Percentiles rank a stretch among this genome's conserved stretches.
These are phyloP conservation scores for Platygyra sinensis DNA, from an alignment of 64 coral and sea anemone species.

Conservation along the genomic window DNA sequence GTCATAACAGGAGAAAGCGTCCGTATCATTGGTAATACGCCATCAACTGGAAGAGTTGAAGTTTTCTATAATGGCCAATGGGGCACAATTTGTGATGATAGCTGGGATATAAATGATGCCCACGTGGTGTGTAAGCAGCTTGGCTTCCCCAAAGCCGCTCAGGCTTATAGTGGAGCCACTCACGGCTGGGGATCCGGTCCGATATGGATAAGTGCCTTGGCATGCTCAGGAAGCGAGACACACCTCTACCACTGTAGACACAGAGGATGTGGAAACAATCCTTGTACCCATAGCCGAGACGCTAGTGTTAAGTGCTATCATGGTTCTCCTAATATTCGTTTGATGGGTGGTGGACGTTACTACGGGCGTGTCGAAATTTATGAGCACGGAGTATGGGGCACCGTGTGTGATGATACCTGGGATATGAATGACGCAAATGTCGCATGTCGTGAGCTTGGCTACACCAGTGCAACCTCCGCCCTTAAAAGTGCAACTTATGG, in stretches of 20 bases:
- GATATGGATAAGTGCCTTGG: not conserved
- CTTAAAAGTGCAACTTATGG: not conserved
- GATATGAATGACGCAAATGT: slow-evolving; percentile 61
- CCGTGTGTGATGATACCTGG: slow-evolving; percentile 65
- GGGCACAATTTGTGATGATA: slow-evolving; percentile 52
- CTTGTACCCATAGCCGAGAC: slow-evolving; percentile 3
- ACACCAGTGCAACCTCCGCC: slow-evolving; percentile 20
- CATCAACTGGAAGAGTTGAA: slow-evolving; percentile 15
- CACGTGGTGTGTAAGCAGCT: slow-evolving; percentile 30
- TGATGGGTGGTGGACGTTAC: slow-evolving; percentile 12
- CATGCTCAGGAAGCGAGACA: not conserved
- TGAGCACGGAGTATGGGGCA: slow-evolving; percentile 41
- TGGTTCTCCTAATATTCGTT: not conserved
- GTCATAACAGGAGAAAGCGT: too few species aligned
- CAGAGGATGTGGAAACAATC: not conserved
- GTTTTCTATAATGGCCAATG: not conserved
- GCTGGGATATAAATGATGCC: slow-evolving; percentile 32
- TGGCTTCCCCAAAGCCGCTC: not conserved
- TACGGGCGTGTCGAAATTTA: slow-evolving; percentile 60
- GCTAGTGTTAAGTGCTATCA: slow-evolving; percentile 15
- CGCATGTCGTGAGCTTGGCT: slow-evolving; percentile 56
- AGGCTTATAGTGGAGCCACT: not conserved
- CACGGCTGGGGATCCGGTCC: not conserved
- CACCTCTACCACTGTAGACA: not conserved
- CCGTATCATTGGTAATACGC: not conserved